phyloP scores from a whole-genome alignment of 2,888 invertebrate genomes.

The Hirtodrosophila alboralis region DNA sequence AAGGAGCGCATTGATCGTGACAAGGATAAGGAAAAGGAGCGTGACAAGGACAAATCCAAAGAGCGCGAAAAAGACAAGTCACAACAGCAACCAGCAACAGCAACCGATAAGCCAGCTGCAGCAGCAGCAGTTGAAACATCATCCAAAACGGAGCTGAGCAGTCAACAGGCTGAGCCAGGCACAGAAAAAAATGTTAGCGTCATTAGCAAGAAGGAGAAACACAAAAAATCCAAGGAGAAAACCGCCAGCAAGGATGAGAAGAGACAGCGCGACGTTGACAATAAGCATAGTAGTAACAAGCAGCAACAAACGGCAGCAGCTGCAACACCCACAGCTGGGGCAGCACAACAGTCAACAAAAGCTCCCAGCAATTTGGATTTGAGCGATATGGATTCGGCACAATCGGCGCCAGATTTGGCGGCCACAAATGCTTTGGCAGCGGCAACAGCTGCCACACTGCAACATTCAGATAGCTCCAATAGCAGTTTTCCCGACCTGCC shows the following conservation, averaged over 20 bases:
- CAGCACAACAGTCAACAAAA: slow-evolving; percentile 35
- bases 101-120: slow-evolving; percentile 15
- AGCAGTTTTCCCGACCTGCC: slow-evolving; percentile 83
- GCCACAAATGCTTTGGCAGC: slow-evolving; percentile 62
- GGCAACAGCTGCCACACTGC: slow-evolving; percentile 60
- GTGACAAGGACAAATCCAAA: slow-evolving; percentile 52
- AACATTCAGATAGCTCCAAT: slow-evolving; percentile 82
- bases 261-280: slow-evolving; percentile 53
- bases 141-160: slow-evolving; percentile 43
- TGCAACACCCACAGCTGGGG: slow-evolving; percentile 21
- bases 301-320: slow-evolving; percentile 21
- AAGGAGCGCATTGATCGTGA: slow-evolving; percentile 60
- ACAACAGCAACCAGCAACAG: slow-evolving; percentile 25
- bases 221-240: slow-evolving; percentile 79
- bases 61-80: slow-evolving; percentile 43
- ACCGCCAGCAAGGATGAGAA: slow-evolving; percentile 73
- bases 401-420: slow-evolving; percentile 74
- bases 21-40: slow-evolving; percentile 57
- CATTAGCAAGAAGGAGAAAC: slow-evolving; percentile 66
- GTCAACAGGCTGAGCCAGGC: slow-evolving; percentile 20
- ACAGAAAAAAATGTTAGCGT: slow-evolving; percentile 39
- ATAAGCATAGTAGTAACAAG: slow-evolving; percentile 43
- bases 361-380: slow-evolving; percentile 73
- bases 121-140: slow-evolving; percentile 31
- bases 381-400: slow-evolving; percentile 80